phyloP scores from a whole-genome alignment of 2,888 invertebrate genomes.

The Patella depressa region DNA sequence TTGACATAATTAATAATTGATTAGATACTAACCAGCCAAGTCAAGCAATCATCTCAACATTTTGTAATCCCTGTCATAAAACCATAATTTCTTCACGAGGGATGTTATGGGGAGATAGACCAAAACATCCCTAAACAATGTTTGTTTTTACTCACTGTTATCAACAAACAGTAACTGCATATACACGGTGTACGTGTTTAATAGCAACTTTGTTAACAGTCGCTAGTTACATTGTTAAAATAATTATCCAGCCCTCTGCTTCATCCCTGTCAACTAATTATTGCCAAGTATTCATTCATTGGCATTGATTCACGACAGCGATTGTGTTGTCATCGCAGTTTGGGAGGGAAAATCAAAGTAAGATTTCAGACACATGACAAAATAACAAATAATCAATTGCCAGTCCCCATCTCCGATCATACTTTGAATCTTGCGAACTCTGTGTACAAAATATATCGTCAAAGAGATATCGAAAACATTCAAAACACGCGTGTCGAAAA shows the following conservation, averaged over 20 bases:
- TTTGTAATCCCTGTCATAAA: no score
- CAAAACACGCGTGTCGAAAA: constrained; percentile 9
- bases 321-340: constrained; percentile 7
- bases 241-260: background rate
- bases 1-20: constrained; percentile 13
- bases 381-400: background rate
- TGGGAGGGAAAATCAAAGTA: constrained; percentile 11
- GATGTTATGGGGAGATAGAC: no score
- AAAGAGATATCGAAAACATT: constrained; percentile 9
- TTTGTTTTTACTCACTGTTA: no score
- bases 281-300: constrained; percentile 9
- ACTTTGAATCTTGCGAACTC: no score
- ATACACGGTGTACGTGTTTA: no score
- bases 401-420: no score
- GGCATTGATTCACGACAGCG: constrained; percentile 6
- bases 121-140: no score
- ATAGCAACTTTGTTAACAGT: no score
- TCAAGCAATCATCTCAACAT: no score
- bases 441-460: constrained; percentile 1
- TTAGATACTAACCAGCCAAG: background rate
- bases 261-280: background rate
- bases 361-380: background rate
- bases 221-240: background rate
- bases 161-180: no score
- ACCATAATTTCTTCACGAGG: no score